These are phyloP conservation scores for Agraylea sexmaculata DNA, from an alignment of 1,140 invertebrate genomes.

Conservation along the genomic window DNA sequence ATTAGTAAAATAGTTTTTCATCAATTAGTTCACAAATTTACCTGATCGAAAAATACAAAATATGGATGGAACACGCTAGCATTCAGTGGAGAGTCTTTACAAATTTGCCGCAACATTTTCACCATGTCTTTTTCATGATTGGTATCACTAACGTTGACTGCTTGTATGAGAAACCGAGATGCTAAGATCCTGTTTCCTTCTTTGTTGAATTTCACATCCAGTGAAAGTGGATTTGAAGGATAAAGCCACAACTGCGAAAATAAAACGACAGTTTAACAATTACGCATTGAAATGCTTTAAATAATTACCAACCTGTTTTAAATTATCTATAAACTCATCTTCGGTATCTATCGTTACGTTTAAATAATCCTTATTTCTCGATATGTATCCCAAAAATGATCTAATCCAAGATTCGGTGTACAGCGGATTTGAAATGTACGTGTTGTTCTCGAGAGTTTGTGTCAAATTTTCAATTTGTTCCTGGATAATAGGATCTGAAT, in stretches of 20 bases:
- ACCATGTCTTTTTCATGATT: constrained; percentile 90
- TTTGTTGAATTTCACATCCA: constrained; percentile 79
- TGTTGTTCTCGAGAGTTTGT: constrained; percentile 64
- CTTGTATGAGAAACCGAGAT: constrained; percentile 79
- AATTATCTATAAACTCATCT: constrained; percentile 56
- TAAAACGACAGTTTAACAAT: constrained; percentile 8
- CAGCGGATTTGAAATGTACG: constrained; percentile 62
- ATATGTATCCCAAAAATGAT: constrained; percentile 68
- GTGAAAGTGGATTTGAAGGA: constrained; percentile 57
- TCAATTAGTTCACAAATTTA: constrained; percentile 25
- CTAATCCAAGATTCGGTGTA: constrained; percentile 89
- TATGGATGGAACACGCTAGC: constrained; percentile 90
- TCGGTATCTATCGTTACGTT: constrained; percentile 63
- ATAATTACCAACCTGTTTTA: constrained; percentile 56
- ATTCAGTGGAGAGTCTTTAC: constrained; percentile 64
- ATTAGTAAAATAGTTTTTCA: no score
- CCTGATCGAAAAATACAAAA: constrained; percentile 90
- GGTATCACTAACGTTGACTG: constrained; percentile 77
- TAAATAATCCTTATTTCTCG: constrained; percentile 59
- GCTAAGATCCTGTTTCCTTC: constrained; percentile 62
- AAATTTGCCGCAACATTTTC: constrained; percentile 63
- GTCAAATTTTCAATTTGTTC: constrained; percentile 68
- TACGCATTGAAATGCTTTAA: constrained; percentile 7
- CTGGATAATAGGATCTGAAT: constrained; percentile 71
- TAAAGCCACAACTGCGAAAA: constrained; percentile 55